Base-by-base conservation (phyloP, 2,113 vertebrate genomes). In the Ctenomys sociabilis region DNA sequence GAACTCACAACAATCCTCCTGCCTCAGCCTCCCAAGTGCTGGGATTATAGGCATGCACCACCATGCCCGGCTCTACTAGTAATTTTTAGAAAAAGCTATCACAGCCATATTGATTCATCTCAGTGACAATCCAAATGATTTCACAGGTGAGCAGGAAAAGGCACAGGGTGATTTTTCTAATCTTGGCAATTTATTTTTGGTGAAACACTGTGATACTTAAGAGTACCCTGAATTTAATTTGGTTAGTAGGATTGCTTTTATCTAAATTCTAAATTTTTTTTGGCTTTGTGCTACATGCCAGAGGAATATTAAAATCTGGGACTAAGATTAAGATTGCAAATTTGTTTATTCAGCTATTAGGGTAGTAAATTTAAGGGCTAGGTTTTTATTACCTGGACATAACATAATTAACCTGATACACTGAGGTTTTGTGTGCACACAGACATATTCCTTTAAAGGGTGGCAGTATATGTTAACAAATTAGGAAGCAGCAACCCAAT, bases 291-390 rank as follows among this genome's bases (percentile, higher is more conserved):
- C n/a, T 93, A 93, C 92, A 37, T 63, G 24, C 22, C 40, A 93
- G 78, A 96, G 21, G 11, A 91, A 93, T 85, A 5, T 88, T 91
- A 72, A 91, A 86, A 88, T 93, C 64, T 96, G 26, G 91, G 90
- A 91, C n/a, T 49, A 49, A 49, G 49, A 49, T 49, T 75, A 88
- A 19, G 7, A 64, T 81, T 70, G 3, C 63, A 7, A 35, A 90
- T 72, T 91, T 97, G 11, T 94, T 90, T 88, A 70, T 17, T 66
- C 11, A 94, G 32, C 40, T 85, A 64, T 17, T 82, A 88, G 45
- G n/a, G n/a, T 30, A 77, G 24, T 28, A 77, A 77, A 43, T 77
- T 77, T 77, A 45, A 45, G 16, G 73, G 73, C 26, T 45, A 45
- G 26, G 43, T 45, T 87, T 63, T 85, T 92, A 57, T 93, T 88